Conservation (phyloP, 2,113 vertebrate species). For the Syngnathus scovelli region DNA sequence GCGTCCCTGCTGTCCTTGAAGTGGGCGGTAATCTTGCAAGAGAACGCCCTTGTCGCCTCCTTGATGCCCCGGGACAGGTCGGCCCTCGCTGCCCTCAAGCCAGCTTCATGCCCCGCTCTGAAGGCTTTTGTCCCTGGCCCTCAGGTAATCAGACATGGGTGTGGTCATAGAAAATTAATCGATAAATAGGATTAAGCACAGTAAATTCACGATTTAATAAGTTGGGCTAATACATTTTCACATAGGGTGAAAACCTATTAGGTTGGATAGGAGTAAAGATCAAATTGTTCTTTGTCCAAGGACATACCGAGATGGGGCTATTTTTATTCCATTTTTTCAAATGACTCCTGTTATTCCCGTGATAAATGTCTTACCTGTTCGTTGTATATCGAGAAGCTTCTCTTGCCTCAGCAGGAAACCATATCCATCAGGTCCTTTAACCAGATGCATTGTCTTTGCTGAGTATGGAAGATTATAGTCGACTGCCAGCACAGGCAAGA, state of each 20-base stretch:
- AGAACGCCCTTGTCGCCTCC: too few species aligned
- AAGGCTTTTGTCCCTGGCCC: too few species aligned
- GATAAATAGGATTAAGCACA: too few species aligned
- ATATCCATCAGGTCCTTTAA: slow-evolving; percentile 76
- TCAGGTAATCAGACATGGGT: neutral
- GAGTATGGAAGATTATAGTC: slow-evolving; percentile 71
- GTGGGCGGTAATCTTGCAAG: too few species aligned
- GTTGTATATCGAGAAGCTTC: slow-evolving; percentile 46
- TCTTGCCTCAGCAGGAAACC: slow-evolving; percentile 90
- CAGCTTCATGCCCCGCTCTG: too few species aligned
- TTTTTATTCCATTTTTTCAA: neutral
- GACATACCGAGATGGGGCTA: neutral
- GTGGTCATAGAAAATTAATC: too few species aligned
- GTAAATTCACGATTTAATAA: too few species aligned
- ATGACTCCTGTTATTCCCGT: neutral
- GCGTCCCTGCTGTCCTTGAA: too few species aligned
- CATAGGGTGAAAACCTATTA: too few species aligned
- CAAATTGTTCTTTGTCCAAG: neutral
- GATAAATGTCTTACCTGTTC: slow-evolving; percentile 64
- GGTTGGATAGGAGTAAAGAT: neutral
- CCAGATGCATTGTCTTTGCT: slow-evolving; percentile 75
- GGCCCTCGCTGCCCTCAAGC: too few species aligned
- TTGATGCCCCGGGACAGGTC: too few species aligned
- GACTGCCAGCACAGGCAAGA: slow-evolving; percentile 75
- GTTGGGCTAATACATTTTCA: too few species aligned